Evolutionary conservation across 2,797 vertebrate species (phyloP), one percentile per base, ranked within the genome.

Genomic region (Malacoraja senta): DNA sequence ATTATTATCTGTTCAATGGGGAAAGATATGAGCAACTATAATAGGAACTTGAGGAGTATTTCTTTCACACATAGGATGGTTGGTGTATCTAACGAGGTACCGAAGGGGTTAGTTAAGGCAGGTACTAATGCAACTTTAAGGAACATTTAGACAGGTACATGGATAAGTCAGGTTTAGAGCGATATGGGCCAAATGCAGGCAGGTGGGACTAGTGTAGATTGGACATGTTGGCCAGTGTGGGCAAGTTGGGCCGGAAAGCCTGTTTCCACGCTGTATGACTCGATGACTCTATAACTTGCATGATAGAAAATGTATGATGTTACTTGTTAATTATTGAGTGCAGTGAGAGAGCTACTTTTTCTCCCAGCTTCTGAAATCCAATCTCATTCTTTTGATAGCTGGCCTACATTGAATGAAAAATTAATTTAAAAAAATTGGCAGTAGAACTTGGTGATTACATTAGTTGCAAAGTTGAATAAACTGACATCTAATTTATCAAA

Each of bases 401-500:
- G 84, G n/a, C 84, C 84, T 88, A 88, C 63, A 65, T 92, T 74
- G 65, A 21, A 92, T 35, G 38, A 72, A 92, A 92, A 92, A 92
- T 76, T 92, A 92, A 92, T 92, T 76, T 74, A 26, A 53, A 6
- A 53, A 74, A 74, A 71, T 91, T 74, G 71, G 71, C 71, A 74
- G 24, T 53, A 74, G 90, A 6, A 35, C 2, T 92, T 72, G 90
- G 71, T 38, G 53, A 92, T 92, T 38, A 17, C 90, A 76, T 72
- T 76, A 92, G 24, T 38, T 76, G 38, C 35, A 92, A 53, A 21
- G 24, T 53, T 92, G 71, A 92, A 58, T 76, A 92, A 92, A 72
- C 90, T 29, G 35, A 29, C 90, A 91, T 74, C 84, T 91, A 91
- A 91, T 92, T 72, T 92, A 76, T 92, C 90, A 92, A 92, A 72